Evolutionary conservation across 2,888 invertebrate genomes (phyloP).

Genomic region (Meghimatium bilineatum): DNA sequence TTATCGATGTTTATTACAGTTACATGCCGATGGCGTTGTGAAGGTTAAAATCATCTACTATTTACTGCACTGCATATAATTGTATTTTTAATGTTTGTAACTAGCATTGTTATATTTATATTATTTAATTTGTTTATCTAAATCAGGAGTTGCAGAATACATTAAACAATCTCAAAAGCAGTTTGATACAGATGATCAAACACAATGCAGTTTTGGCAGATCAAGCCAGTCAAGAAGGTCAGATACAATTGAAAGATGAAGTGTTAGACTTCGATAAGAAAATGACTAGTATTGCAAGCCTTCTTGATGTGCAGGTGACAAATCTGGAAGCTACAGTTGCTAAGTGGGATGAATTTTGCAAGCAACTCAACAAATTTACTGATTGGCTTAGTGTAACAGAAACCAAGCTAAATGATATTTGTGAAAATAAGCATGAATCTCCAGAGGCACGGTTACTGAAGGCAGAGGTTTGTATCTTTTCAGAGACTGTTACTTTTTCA

Average conservation of each 20-base stretch:
- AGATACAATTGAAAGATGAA: constrained; percentile 70
- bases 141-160: constrained; percentile 67
- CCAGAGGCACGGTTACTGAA: constrained; percentile 87
- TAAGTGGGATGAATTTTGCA: constrained; percentile 94
- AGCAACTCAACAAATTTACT: constrained; percentile 86
- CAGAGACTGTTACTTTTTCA: too few relatives aligned
- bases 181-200: constrained; percentile 78
- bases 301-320: constrained; percentile 68
- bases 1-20: too few relatives aligned
- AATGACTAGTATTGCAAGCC: constrained; percentile 66
- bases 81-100: too few relatives aligned
- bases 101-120: background rate
- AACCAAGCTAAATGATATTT: constrained; percentile 88
- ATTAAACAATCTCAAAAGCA: constrained; percentile 69
- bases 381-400: constrained; percentile 88
- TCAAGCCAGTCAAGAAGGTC: constrained; percentile 82
- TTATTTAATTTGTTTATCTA: constrained; percentile 31
- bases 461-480: constrained; percentile 62
- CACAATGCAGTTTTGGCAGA: constrained; percentile 86
- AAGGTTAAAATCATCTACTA: too few relatives aligned
- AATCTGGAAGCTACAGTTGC: constrained; percentile 88
- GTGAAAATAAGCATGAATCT: constrained; percentile 86
- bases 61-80: too few relatives aligned
- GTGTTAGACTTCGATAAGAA: constrained; percentile 70
- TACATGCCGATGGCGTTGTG: too few relatives aligned